A percentile compares a stretch with the other conserved stretches of the same genome.
These are phyloP conservation scores for Rhogogaster chlorosoma DNA, from an alignment of 2,888 invertebrate genomes.

Conservation along the genomic window DNA sequence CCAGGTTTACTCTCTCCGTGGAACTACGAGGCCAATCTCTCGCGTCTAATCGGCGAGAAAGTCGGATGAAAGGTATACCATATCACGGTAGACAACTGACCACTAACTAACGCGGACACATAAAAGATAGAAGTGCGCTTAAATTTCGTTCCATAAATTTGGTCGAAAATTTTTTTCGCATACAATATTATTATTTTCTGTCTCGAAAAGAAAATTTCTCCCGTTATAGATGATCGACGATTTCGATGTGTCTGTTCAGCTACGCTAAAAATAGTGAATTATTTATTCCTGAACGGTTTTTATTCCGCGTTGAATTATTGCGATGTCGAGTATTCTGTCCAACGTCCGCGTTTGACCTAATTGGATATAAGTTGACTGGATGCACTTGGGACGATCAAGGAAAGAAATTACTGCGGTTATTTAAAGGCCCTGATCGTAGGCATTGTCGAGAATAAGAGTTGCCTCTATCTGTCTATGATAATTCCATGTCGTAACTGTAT, in stretches of 20 bases:
- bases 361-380: neutral
- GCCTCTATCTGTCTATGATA: neutral
- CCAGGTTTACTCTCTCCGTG: slow-evolving; percentile 67
- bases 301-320: neutral
- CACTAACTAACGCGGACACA: neutral
- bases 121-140: neutral
- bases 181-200: neutral
- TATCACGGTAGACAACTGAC: neutral
- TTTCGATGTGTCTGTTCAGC: neutral
- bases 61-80: slow-evolving; percentile 62
- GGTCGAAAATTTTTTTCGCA: neutral
- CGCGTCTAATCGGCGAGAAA: slow-evolving; percentile 70
- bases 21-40: slow-evolving; percentile 61
- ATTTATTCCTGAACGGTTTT: neutral
- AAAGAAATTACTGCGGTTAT: neutral
- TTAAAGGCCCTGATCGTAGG: neutral
- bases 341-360: neutral
- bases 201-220: too few species aligned
- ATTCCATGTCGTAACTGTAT: neutral
- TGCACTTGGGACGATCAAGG: neutral
- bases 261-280: neutral
- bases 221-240: neutral
- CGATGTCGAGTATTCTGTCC: neutral
- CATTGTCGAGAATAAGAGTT: neutral
- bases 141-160: neutral